A percentile compares a stretch with the other conserved stretches of the same genome.
These are phyloP conservation scores for Lasioglossum pauxillum DNA, from an alignment of 2,888 invertebrate genomes.

Conservation along the genomic window DNA sequence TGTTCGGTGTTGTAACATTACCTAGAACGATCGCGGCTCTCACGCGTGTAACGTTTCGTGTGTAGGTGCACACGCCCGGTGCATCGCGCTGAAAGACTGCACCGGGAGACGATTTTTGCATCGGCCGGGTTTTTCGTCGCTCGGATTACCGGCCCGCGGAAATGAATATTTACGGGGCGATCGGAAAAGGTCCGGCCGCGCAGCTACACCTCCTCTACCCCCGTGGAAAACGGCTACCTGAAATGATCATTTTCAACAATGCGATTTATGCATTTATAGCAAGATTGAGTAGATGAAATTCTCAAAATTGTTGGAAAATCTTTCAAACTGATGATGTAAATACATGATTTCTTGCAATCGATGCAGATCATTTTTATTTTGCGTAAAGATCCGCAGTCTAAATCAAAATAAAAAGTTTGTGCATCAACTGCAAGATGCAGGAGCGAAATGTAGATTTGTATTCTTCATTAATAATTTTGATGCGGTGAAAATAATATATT, in stretches of 20 bases:
- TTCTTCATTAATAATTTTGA: too few relatives aligned
- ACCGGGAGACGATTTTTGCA: conserved; percentile 27
- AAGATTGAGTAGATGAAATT: too few relatives aligned
- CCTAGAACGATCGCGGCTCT: conserved; percentile 45
- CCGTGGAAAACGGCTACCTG: not conserved
- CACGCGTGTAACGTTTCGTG: conserved; percentile 64
- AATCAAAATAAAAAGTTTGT: too few relatives aligned
- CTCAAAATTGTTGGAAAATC: too few relatives aligned
- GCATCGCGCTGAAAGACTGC: conserved; percentile 37
- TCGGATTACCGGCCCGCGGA: conserved; percentile 7
- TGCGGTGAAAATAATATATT: too few relatives aligned
- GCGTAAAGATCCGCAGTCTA: too few relatives aligned
- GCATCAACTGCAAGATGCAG: too few relatives aligned
- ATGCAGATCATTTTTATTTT: too few relatives aligned
- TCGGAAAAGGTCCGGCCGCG: not conserved
- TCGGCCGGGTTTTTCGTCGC: conserved; percentile 13
- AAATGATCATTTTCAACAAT: not conserved
- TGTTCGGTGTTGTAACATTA: conserved; percentile 57
- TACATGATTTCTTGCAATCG: too few relatives aligned
- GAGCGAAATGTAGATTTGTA: too few relatives aligned
- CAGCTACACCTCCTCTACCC: not conserved
- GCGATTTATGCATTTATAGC: too few relatives aligned
- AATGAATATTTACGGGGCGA: not conserved
- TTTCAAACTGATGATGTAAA: too few relatives aligned
- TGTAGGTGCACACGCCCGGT: conserved; percentile 39